These are phyloP conservation scores for Ginglymostoma cirratum DNA, from an alignment of 2,113 vertebrate species.

Conservation along the genomic window DNA sequence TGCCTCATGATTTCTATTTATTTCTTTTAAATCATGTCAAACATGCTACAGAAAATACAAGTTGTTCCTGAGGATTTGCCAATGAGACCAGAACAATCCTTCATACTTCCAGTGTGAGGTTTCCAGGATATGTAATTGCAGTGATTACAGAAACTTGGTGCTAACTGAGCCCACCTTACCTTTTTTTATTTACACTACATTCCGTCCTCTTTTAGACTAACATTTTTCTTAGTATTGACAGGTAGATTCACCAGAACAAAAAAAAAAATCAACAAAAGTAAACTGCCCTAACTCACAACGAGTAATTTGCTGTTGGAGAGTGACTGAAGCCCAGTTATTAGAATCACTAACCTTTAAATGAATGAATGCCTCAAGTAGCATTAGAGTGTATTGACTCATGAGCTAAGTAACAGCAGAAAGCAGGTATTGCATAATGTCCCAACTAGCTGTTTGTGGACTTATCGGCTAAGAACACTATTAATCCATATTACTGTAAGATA, in stretches of 20 bases:
- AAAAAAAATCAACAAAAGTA: not conserved
- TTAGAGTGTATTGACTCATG: not conserved
- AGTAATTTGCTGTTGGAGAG: not conserved
- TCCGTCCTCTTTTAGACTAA: not conserved
- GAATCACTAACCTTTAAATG: not conserved
- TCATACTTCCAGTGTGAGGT: not conserved
- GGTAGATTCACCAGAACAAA: not conserved
- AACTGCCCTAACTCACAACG: not conserved
- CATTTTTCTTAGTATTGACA: not conserved
- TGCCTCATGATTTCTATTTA: not conserved
- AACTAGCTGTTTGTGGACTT: not conserved
- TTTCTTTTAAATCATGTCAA: slow-evolving; percentile 2
- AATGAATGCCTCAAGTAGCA: not conserved
- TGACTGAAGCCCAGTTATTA: not conserved
- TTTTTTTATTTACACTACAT: not conserved
- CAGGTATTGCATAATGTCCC: not conserved
- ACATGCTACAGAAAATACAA: not conserved
- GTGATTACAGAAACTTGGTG: not conserved
- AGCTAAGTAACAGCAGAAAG: not conserved
- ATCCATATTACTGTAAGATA: not conserved
- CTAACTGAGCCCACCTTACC: not conserved
- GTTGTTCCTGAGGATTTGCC: not conserved
- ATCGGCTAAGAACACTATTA: not conserved
- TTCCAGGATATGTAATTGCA: not conserved
- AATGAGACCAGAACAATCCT: not conserved